phyloP scores from a whole-genome alignment of 2,888 invertebrate species.

The Aphidoletes aphidimyza region DNA sequence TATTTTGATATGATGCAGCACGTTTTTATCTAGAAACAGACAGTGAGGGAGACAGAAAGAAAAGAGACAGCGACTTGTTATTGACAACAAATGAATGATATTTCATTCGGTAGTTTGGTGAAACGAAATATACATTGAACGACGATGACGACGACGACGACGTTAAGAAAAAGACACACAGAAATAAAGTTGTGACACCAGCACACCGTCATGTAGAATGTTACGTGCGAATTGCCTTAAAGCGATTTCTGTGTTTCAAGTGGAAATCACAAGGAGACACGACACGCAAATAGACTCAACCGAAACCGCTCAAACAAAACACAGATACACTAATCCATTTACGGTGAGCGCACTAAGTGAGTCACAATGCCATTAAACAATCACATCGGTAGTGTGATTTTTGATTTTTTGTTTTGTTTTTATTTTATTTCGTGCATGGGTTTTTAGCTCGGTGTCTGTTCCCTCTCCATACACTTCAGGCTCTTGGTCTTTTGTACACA shows the following conservation, averaged over 20 bases:
- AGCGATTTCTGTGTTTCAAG: background rate
- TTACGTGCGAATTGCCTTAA: conserved; percentile 38
- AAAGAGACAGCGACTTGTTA: background rate
- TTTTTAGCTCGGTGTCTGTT: background rate
- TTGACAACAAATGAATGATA: conserved; percentile 38
- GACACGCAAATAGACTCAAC: conserved; percentile 22
- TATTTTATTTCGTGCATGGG: background rate
- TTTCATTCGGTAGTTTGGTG: background rate
- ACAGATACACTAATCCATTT: conserved; percentile 5
- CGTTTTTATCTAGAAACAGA: conserved; percentile 19
- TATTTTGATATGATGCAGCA: conserved; percentile 29
- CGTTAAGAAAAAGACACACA: background rate
- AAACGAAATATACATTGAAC: too few species aligned
- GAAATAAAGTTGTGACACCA: background rate
- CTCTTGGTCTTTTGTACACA: background rate
- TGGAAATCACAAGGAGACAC: conserved; percentile 1
- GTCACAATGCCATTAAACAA: conserved; percentile 50
- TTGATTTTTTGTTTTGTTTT: background rate
- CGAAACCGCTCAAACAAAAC: background rate
- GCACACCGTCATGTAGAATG: too few species aligned
- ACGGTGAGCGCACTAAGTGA: conserved; percentile 1
- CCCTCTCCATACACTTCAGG: background rate
- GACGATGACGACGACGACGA: background rate
- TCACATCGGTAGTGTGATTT: conserved; percentile 14
- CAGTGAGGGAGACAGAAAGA: background rate